Evolutionary conservation across 2,888 invertebrate species (phyloP).

Genomic region (Lucinisca nassula): DNA sequence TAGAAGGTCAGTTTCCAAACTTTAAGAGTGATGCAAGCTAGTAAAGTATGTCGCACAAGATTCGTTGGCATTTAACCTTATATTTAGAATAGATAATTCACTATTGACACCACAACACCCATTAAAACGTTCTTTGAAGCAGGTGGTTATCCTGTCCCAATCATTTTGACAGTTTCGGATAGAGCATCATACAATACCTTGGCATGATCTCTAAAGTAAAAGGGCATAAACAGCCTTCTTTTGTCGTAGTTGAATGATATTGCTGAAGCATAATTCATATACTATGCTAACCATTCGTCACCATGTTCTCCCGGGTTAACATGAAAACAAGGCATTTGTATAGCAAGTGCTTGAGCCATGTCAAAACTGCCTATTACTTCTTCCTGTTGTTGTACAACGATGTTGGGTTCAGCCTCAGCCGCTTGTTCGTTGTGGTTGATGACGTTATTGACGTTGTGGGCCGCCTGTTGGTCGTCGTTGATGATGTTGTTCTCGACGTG

Average conservation of each 20-base stretch:
- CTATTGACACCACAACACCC: background rate
- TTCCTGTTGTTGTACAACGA: no score
- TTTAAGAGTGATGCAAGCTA: no score
- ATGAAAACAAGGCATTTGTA: slow-evolving; percentile 1
- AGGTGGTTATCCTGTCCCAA: background rate
- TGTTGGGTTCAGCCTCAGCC: no score
- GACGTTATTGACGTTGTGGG: no score
- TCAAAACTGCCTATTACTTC: background rate
- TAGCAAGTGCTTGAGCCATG: background rate
- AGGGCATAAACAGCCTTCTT: background rate
- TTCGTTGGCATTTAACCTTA: background rate
- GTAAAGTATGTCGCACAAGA: slow-evolving; percentile 2
- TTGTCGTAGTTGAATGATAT: background rate
- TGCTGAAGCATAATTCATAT: background rate
- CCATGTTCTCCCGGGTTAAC: background rate
- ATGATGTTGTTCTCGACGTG: no score
- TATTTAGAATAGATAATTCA: background rate
- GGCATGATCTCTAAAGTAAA: slow-evolving; percentile 29
- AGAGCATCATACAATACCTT: slow-evolving; percentile 19
- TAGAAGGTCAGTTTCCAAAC: no score
- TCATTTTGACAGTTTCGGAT: background rate
- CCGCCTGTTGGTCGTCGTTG: no score
- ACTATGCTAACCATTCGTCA: background rate
- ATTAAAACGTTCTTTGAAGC: background rate
- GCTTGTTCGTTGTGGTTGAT: no score